Conservation (phyloP, 2,888 invertebrate species). For the Drosophila flavopinicola region DNA sequence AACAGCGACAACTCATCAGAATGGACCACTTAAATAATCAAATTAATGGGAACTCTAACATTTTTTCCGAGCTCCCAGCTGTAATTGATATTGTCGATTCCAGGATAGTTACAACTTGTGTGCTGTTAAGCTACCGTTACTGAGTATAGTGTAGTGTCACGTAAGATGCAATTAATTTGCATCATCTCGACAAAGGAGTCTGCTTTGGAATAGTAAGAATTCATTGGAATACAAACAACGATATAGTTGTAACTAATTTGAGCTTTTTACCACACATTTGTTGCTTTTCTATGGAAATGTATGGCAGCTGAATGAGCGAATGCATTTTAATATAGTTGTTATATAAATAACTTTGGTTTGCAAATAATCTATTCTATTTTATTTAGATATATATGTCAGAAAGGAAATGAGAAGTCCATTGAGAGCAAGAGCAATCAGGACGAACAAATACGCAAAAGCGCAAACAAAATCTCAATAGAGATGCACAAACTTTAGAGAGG, state of each 20-base stretch:
- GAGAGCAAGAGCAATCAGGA: not conserved
- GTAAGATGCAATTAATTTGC: not conserved
- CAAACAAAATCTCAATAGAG: constrained; percentile 12
- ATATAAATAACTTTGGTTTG: too few relatives aligned
- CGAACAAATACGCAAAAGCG: constrained; percentile 1
- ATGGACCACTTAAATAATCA: not conserved
- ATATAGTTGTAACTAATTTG: not conserved
- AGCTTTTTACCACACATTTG: not conserved
- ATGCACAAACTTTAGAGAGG: not conserved
- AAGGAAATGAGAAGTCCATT: too few relatives aligned
- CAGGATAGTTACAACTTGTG: not conserved
- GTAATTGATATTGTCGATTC: too few relatives aligned
- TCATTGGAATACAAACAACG: not conserved
- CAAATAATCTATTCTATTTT: too few relatives aligned
- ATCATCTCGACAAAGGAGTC: too few relatives aligned
- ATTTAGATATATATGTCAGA: not conserved
- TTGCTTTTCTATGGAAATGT: too few relatives aligned
- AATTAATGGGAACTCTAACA: not conserved
- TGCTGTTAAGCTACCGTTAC: not conserved
- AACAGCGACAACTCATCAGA: not conserved
- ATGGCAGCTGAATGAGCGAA: too few relatives aligned
- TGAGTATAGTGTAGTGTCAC: too few relatives aligned
- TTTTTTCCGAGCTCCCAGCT: not conserved
- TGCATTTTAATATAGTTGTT: too few relatives aligned
- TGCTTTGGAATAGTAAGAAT: too few relatives aligned